These are phyloP conservation scores for Calameuta pallipes DNA, from an alignment of 2,888 invertebrate genomes.

Conservation along the genomic window DNA sequence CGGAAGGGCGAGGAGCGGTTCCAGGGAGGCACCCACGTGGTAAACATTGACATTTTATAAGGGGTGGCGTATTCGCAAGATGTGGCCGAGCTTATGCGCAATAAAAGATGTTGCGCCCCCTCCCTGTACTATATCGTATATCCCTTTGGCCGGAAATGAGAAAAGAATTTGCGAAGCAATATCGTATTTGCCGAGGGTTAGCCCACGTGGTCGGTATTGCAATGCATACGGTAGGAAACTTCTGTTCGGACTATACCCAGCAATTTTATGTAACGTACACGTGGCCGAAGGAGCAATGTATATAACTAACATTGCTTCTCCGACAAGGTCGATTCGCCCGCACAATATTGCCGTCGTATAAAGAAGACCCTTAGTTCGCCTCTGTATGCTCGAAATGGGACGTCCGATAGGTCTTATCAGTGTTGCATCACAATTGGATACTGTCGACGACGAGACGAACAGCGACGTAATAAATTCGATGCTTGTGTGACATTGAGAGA, in stretches of 20 bases:
- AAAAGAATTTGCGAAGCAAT: constrained; percentile 24
- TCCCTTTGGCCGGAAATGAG: constrained; percentile 18
- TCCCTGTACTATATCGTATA: constrained; percentile 10
- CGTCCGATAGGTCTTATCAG: not conserved
- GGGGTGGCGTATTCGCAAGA: not conserved
- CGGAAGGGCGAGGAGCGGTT: not conserved
- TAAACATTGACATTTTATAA: constrained; percentile 4
- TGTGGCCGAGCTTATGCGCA: constrained; percentile 5
- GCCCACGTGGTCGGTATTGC: constrained; percentile 9
- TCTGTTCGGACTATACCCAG: not conserved
- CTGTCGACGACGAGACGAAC: not conserved
- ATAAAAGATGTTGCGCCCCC: constrained; percentile 18
- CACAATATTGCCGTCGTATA: not conserved
- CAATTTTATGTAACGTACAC: not conserved
- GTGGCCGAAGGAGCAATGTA: not conserved
- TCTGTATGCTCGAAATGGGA: not conserved
- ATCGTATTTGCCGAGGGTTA: constrained; percentile 10
- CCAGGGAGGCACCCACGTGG: not conserved
- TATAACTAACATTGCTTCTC: not conserved
- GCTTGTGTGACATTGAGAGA: not conserved
- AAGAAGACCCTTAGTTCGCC: not conserved
- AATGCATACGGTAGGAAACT: not conserved
- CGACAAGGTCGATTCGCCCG: not conserved
- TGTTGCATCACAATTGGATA: not conserved
- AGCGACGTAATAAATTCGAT: not conserved